Evolutionary conservation across 2,797 vertebrate species (phyloP).

Genomic region (Microctenopoma stevenorrisi): DNA sequence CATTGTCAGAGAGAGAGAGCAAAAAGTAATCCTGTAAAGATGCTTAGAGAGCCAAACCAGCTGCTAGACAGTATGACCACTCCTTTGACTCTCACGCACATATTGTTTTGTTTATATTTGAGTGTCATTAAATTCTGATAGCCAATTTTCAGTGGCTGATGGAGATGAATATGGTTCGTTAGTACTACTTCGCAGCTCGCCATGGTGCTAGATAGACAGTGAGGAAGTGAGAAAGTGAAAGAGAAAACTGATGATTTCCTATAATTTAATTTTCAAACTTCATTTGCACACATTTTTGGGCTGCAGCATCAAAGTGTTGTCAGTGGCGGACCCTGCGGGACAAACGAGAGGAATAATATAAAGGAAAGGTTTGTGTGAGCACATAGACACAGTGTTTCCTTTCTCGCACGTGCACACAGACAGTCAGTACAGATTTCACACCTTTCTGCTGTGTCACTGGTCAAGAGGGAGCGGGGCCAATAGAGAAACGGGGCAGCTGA

Average conservation of each 20-base stretch:
- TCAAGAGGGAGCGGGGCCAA: conserved; percentile 33
- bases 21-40: conserved; percentile 25
- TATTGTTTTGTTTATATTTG: conserved; percentile 40
- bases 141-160: conserved; percentile 41
- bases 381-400: neutral
- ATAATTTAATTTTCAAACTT: conserved; percentile 13
- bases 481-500: conserved; percentile 30
- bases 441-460: conserved; percentile 41
- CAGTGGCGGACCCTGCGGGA: neutral
- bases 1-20: conserved; percentile 11
- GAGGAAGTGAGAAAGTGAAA: conserved; percentile 9
- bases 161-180: conserved; percentile 50
- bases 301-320: neutral
- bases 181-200: conserved; percentile 30
- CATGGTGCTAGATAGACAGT: conserved; percentile 19
- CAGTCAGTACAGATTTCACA: conserved; percentile 26
- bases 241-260: conserved; percentile 16
- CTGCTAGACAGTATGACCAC: conserved; percentile 13
- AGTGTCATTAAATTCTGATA: conserved; percentile 51
- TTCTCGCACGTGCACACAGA: neutral
- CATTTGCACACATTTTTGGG: conserved; percentile 19
- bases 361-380: neutral
- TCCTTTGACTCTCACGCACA: conserved; percentile 27
- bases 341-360: neutral
- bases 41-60: neutral